Percentiles rank a stretch among this genome's conserved stretches.
These are phyloP conservation scores for Drosophila orena DNA, from an alignment of 1,140 invertebrate genomes.

Conservation along the genomic window DNA sequence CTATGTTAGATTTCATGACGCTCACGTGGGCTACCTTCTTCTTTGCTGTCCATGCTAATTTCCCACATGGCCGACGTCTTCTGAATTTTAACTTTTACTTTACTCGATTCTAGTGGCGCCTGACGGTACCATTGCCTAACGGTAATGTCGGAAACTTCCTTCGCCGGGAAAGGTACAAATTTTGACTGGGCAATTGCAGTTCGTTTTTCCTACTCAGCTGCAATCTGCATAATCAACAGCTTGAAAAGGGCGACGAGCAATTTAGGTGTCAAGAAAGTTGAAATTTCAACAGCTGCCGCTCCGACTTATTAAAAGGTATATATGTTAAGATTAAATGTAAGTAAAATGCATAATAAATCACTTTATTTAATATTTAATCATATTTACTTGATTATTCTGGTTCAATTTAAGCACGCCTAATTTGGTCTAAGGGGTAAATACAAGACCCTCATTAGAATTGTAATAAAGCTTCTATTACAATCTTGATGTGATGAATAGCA, in stretches of 20 bases:
- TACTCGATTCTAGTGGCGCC: conserved; percentile 20
- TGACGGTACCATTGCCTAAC: conserved; percentile 38
- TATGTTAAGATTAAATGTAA: neutral
- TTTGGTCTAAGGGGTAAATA: neutral
- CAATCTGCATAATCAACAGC: conserved; percentile 19
- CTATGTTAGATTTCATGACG: conserved; percentile 47
- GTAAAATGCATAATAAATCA: too few relatives aligned
- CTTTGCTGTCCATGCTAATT: conserved; percentile 52
- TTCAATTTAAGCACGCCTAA: neutral
- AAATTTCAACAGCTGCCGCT: neutral
- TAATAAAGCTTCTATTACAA: conserved; percentile 1
- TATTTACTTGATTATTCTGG: neutral
- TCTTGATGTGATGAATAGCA: conserved; percentile 3
- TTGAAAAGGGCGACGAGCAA: conserved; percentile 4
- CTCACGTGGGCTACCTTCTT: conserved; percentile 31
- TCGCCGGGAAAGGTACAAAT: neutral
- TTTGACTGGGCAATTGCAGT: conserved; percentile 4
- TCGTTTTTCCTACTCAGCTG: conserved; percentile 3
- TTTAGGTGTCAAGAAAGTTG: conserved; percentile 16
- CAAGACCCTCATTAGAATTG: conserved; percentile 7
- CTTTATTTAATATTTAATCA: too few relatives aligned
- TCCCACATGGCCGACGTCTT: conserved; percentile 49
- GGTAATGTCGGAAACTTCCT: conserved; percentile 12
- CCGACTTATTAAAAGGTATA: neutral
- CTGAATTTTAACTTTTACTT: conserved; percentile 58